Evolutionary conservation across 1,140 invertebrate genomes (phyloP).

Genomic region (Hermetia illucens): DNA sequence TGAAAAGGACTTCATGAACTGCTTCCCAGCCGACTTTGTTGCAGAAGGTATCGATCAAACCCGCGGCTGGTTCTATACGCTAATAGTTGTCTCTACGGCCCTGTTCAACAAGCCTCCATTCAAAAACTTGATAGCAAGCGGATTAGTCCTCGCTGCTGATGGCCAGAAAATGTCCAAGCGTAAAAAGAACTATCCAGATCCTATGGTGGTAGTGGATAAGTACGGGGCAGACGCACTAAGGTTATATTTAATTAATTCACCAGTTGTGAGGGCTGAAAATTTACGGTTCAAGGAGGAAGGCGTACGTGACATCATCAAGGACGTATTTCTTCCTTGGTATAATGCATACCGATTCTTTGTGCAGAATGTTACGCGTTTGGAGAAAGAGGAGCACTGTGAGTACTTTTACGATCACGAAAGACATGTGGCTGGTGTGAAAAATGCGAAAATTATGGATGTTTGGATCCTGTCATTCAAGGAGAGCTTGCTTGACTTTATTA

Average conservation of each 20-base stretch:
- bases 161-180: conserved; percentile 99
- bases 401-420: conserved; percentile 50
- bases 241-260: conserved; percentile 95
- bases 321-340: conserved; percentile 97
- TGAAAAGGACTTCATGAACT: conserved; percentile 78
- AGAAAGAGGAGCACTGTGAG: conserved; percentile 47
- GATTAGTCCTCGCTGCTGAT: conserved; percentile 86
- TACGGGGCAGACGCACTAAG: conserved; percentile 95
- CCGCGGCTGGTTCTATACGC: conserved; percentile 96
- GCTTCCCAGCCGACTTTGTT: conserved; percentile 99
- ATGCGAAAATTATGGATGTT: conserved; percentile 83
- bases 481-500: conserved; percentile 75
- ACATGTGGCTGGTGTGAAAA: conserved; percentile 19
- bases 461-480: conserved; percentile 98
- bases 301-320: conserved; percentile 90
- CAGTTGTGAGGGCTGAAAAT: conserved; percentile 94
- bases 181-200: conserved; percentile 98
- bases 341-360: conserved; percentile 94
- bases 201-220: conserved; percentile 77
- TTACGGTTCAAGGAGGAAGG: conserved; percentile 95
- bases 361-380: conserved; percentile 78
- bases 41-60: conserved; percentile 99
- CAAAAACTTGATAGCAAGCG: conserved; percentile 95
- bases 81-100: conserved; percentile 89
- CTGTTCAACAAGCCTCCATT: conserved; percentile 96